These are phyloP conservation scores for Eristalis arbustorum DNA, from an alignment of 2,888 invertebrate species.

Conservation along the genomic window DNA sequence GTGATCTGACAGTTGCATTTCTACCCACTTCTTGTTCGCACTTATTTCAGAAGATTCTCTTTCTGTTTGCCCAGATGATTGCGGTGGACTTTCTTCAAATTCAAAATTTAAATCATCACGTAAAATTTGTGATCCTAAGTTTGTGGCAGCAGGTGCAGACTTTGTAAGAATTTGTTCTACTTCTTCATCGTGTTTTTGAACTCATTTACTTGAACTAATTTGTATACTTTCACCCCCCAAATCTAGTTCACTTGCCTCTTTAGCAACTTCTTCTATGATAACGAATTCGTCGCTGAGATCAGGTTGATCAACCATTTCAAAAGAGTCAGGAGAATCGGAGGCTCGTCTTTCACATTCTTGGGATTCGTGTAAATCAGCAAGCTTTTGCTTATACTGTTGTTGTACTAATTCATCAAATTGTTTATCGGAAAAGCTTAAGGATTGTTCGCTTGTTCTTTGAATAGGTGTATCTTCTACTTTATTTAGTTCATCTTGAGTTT, in stretches of 20 bases:
- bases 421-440: constrained; percentile 74
- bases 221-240: constrained; percentile 90
- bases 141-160: constrained; percentile 85
- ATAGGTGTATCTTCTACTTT: too few species aligned
- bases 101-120: constrained; percentile 85
- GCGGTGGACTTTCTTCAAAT: constrained; percentile 85
- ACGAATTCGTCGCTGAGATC: constrained; percentile 93
- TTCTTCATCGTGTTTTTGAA: constrained; percentile 85
- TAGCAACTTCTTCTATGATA: constrained; percentile 92
- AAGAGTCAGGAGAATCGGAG: constrained; percentile 91
- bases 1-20: constrained; percentile 88
- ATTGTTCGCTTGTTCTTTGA: too few species aligned
- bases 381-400: constrained; percentile 82
- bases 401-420: constrained; percentile 80
- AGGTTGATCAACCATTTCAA: constrained; percentile 93
- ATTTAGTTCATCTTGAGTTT: too few species aligned
- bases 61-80: constrained; percentile 78
- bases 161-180: constrained; percentile 86
- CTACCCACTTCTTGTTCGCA: constrained; percentile 92
- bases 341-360: constrained; percentile 82
- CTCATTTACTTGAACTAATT: constrained; percentile 82
- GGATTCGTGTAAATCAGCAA: constrained; percentile 83
- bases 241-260: constrained; percentile 91
- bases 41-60: constrained; percentile 85
- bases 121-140: constrained; percentile 83